Base-by-base conservation (phyloP, 2,888 invertebrate species). In the Lydus trimaculatus region DNA sequence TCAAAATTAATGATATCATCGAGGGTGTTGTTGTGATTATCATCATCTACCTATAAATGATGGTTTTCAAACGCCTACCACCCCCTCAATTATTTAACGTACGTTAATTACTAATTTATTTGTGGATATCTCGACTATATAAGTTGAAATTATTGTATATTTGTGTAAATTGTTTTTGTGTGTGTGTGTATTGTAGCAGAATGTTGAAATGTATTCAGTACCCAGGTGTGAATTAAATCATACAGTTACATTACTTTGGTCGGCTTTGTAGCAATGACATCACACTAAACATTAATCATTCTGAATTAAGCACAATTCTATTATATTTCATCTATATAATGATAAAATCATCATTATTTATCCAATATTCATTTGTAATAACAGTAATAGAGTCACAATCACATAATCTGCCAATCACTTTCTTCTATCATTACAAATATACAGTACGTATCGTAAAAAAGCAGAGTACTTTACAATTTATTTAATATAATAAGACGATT, bases 251-350 rank as follows among this genome's bases (percentile, higher is more conserved):
- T 25, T 52, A 13, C 8, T 52, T 33, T 11, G 20, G 11, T 13
- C 13, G 11, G 63, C 15, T 31, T 63, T 63, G 13, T 31, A 58
- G 33, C 20, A 36, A 39, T 59, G 59, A 59, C 25, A 59, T 31
- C 59, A n/a, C 59, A 39, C 7, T 36, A 17, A 59, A 64, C 64
- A 64, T 66, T 66, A 63, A 66, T 66, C 62, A 62, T 61, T 23
- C 17, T 25, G 39, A 65, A 61, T 61, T 28, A 28, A 61, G 52
- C 56, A 66, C 23, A 25, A 52, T 56, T 56, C 56, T 28, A 66
- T 43, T 52, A 61, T 52, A 58, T 43, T 52, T 3, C 20, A 28
- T 28, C 48, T 31, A 23, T 31, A 58, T 31, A 13, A 7, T 9
- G 56, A 65, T 59, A 65, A n/a, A 39, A 58, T 39, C 23, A 36